Evolutionary conservation across 2,113 vertebrate species (phyloP).

Genomic region (Dromiciops gliroides): DNA sequence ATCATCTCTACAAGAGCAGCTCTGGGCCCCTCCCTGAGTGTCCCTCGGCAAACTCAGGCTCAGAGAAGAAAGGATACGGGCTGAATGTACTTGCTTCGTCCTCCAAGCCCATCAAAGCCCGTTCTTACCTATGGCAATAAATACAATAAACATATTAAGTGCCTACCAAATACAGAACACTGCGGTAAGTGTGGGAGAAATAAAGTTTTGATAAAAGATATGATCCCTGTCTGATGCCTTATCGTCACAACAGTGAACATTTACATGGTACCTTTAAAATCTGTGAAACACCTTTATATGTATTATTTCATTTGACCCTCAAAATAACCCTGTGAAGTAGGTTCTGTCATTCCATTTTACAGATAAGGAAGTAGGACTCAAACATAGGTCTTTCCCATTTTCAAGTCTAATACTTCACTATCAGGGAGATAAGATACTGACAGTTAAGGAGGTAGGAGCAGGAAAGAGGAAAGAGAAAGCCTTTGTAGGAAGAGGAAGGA

Average conservation of each 20-base stretch:
- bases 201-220: background rate
- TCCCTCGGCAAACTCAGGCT: rapidly evolving
- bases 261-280: background rate
- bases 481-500: background rate
- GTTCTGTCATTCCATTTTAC: background rate
- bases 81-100: slow-evolving; percentile 95
- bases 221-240: background rate
- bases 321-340: background rate
- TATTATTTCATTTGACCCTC: background rate
- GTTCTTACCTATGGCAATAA: slow-evolving; percentile 87
- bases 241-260: background rate
- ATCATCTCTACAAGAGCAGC: background rate
- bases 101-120: slow-evolving; percentile 95
- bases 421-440: background rate
- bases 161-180: background rate
- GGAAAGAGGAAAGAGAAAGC: background rate
- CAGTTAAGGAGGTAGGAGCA: background rate
- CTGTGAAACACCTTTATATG: background rate
- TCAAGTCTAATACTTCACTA: background rate
- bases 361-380: background rate
- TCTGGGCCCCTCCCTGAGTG: background rate
- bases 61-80: slow-evolving; percentile 92
- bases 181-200: background rate
- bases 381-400: background rate
- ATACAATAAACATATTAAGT: background rate